phyloP scores from a whole-genome alignment of 2,888 invertebrate species.

The Ptychoptera contaminata region DNA sequence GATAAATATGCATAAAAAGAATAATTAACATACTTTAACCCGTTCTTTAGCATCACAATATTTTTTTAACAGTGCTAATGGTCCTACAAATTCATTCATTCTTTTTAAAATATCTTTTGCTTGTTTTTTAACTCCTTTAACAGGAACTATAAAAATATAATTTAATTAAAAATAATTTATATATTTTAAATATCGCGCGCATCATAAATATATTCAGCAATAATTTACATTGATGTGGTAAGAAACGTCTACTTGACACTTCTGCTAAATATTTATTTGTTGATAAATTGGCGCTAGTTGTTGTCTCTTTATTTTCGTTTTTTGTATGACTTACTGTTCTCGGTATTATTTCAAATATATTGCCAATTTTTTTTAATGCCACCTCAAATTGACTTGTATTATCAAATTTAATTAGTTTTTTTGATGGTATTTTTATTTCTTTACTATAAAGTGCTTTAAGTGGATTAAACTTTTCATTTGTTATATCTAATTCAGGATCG shows the following conservation, averaged over 20 bases:
- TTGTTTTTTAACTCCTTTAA: slow-evolving; percentile 13
- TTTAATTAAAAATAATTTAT: not conserved
- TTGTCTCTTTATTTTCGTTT: slow-evolving; percentile 13
- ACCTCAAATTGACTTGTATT: slow-evolving; percentile 48
- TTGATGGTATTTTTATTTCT: slow-evolving; percentile 36
- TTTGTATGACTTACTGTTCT: slow-evolving; percentile 1
- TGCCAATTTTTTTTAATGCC: slow-evolving; percentile 24
- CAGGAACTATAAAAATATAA: slow-evolving; percentile 20
- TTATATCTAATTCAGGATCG: slow-evolving; percentile 31
- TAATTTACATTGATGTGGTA: slow-evolving; percentile 33
- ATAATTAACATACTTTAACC: slow-evolving; percentile 15
- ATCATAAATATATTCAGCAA: too few relatives aligned
- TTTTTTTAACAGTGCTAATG: slow-evolving; percentile 41
- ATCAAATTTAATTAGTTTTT: slow-evolving; percentile 46
- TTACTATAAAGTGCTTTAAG: slow-evolving; percentile 48
- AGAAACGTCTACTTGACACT: slow-evolving; percentile 24
- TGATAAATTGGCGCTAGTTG: not conserved
- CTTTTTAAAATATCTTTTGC: slow-evolving; percentile 35
- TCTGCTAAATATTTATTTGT: not conserved
- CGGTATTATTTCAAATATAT: slow-evolving; percentile 1
- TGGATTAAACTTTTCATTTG: slow-evolving; percentile 48
- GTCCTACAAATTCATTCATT: slow-evolving; percentile 41
- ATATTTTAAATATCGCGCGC: not conserved
- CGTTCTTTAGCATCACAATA: slow-evolving; percentile 23
- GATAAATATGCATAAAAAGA: too few relatives aligned